Base-by-base conservation (phyloP, 2,888 invertebrate species). In the Troides helena region DNA sequence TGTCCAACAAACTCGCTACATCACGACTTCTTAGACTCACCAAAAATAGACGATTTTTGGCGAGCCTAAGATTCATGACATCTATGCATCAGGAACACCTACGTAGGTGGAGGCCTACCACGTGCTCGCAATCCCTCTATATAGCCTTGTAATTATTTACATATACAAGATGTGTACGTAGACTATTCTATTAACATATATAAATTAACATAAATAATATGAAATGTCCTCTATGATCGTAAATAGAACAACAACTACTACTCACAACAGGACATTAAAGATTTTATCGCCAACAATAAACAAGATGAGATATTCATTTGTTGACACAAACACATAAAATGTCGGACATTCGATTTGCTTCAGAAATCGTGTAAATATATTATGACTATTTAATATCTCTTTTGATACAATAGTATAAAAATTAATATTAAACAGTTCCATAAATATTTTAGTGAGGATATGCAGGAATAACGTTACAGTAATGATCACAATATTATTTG, bases 261-360 rank as follows among this genome's bases (percentile, higher is more conserved):
- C 68, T 53, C 50, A 39, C 39, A 63, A 60, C 30, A 43, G 50
- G 53, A 60, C 68, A 64, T 64, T 50, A 64, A 63, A 63, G 25
- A 53, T 59, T 68, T 68, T 68, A 68, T 64, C 50, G 53, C 39
- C 53, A 60, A 60, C 53, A 68, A 64, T 63, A 68, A 68, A 68
- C 59, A 68, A 68, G 59, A 64, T 36, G 63, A 64, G 64, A 53
- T 68, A 59, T 68, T 64, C 53, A 39, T 30, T 30, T 30, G 30
- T 64, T 39, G 59, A 57, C 50, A 8, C 36, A 30, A 36, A 60
- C 23, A 59, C 8, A 30, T 21, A 30, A 59, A 59, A 2, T 60
- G 17, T 60, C n/a, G 60, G 14, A 50, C 50, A 50, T 5, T 50
- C 17, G 50, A 50, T 17, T 12, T 50, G 50, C 50, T 50, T 50